These are phyloP conservation scores for Spilarctia lutea DNA, from an alignment of 2,888 invertebrate genomes.

Conservation along the genomic window DNA sequence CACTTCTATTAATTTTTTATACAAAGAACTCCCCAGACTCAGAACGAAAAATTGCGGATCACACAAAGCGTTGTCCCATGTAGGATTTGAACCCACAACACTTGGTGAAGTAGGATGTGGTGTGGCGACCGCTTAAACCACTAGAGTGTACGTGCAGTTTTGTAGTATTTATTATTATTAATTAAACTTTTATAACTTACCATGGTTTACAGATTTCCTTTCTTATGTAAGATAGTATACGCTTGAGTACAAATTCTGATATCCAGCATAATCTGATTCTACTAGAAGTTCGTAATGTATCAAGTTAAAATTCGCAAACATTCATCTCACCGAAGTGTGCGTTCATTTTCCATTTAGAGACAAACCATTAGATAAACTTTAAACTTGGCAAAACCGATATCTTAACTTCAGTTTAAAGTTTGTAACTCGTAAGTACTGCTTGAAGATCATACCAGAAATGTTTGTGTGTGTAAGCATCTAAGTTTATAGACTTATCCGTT, in stretches of 20 bases:
- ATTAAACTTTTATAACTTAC: background rate
- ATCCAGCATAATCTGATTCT: background rate
- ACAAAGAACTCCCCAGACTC: too few species aligned
- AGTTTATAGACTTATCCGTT: background rate
- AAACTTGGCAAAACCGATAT: background rate
- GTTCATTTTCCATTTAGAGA: conserved; percentile 1
- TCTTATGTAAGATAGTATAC: background rate
- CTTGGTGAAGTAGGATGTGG: too few species aligned
- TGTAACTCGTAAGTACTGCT: background rate
- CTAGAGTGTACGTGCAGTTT: too few species aligned
- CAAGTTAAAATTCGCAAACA: background rate
- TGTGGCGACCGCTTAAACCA: too few species aligned
- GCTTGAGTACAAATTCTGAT: background rate
- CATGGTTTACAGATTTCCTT: background rate
- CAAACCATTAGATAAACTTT: conserved; percentile 2
- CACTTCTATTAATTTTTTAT: too few species aligned
- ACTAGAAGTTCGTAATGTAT: background rate
- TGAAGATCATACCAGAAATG: background rate
- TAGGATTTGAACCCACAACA: too few species aligned
- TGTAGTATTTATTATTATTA: too few species aligned
- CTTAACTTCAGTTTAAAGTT: conserved; percentile 1
- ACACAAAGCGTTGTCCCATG: too few species aligned
- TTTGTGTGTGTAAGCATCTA: background rate
- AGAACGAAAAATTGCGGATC: too few species aligned
- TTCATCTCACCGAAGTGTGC: background rate